A percentile compares a stretch with the other conserved stretches of the same genome.
phyloP scores from a whole-genome alignment of 2,113 vertebrate genomes.

The Clarias gariepinus region DNA sequence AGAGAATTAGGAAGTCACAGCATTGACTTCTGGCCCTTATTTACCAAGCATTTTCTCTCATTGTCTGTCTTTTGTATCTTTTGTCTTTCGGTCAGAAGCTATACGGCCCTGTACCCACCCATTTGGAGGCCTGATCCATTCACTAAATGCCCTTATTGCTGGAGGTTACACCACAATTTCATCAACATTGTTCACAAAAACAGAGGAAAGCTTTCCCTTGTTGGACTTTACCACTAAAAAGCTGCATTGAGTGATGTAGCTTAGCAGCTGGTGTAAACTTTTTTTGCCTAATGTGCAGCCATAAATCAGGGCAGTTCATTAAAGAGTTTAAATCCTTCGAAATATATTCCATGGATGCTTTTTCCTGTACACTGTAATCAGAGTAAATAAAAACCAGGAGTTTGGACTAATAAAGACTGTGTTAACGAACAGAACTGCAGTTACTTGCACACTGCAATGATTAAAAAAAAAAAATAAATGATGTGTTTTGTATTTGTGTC shows the following conservation, averaged over 20 bases:
- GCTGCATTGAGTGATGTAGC: not conserved
- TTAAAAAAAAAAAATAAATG: not conserved
- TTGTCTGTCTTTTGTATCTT: not conserved
- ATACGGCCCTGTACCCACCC: not conserved
- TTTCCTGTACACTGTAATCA: not conserved
- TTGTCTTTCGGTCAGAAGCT: not conserved
- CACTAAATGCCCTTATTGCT: not conserved
- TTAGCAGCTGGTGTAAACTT: not conserved
- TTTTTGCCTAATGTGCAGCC: not conserved
- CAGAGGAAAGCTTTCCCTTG: not conserved
- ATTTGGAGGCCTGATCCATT: not conserved
- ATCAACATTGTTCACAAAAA: not conserved
- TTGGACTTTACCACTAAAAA: not conserved
- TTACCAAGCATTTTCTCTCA: not conserved
- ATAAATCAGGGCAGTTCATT: not conserved
- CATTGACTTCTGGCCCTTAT: conserved; percentile 48
- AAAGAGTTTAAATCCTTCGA: not conserved
- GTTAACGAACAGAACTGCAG: not conserved
- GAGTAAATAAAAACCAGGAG: not conserved
- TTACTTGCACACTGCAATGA: not conserved
- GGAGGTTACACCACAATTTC: not conserved
- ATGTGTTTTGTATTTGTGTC: not conserved
- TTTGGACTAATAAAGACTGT: not conserved
- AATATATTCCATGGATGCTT: not conserved
- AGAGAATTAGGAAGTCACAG: conserved; percentile 64